A percentile compares a stretch with the other conserved stretches of the same genome.
Conservation (phyloP, 2,797 vertebrate species). For the Oophaga sylvatica region DNA sequence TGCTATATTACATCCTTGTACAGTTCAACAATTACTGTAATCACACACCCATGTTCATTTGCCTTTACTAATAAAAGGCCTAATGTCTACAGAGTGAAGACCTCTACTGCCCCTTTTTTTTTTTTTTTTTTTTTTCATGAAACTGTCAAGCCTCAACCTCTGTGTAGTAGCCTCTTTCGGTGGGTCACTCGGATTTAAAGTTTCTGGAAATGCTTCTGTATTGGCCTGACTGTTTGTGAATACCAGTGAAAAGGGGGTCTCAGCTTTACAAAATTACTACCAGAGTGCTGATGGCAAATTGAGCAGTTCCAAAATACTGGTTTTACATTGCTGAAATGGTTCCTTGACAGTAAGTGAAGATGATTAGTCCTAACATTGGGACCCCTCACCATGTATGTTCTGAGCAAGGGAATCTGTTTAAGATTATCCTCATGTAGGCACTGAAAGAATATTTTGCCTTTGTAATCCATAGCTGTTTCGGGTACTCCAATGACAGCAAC, state of each 20-base stretch:
- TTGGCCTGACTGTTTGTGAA: neutral
- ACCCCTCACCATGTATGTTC: no score
- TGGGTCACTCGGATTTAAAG: neutral
- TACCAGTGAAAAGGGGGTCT: neutral
- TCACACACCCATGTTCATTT: neutral
- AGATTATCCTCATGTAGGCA: no score
- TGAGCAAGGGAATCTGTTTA: no score
- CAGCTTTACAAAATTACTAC: neutral
- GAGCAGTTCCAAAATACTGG: neutral
- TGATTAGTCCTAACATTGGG: no score
- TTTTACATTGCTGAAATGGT: no score
- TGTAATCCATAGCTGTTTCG: no score
- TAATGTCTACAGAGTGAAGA: neutral
- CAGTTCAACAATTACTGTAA: neutral
- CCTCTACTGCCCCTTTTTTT: neutral
- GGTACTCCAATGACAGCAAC: no score
- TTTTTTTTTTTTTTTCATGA: neutral
- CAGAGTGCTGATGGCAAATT: neutral
- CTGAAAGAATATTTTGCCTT: no score
- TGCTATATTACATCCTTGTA: neutral
- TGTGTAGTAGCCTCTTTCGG: neutral
- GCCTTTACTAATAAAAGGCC: neutral
- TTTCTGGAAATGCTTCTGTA: neutral
- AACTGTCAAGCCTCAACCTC: neutral
- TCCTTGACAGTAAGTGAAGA: no score